phyloP scores from a whole-genome alignment of 2,797 vertebrate species.

The Nyctalus aviator region DNA sequence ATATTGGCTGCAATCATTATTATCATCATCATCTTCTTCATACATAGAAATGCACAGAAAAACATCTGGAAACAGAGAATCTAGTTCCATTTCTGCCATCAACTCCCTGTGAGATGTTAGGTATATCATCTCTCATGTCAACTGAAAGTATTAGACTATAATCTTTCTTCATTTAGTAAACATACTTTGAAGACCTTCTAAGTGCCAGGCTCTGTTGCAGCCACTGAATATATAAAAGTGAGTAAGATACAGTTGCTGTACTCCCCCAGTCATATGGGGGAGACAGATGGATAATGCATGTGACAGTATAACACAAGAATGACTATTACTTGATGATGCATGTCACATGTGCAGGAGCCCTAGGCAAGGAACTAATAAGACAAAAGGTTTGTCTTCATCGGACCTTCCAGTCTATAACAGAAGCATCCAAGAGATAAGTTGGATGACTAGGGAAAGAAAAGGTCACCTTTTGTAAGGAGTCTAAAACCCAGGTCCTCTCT shows the following conservation, averaged over 20 bases:
- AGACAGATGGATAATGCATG: not conserved
- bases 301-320: not conserved
- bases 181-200: not conserved
- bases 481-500: not conserved
- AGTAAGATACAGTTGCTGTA: not conserved
- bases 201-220: not conserved
- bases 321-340: not conserved
- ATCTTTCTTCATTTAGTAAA: not conserved
- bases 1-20: not conserved
- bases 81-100: constrained; percentile 16
- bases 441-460: not conserved
- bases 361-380: not conserved
- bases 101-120: not conserved
- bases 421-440: not conserved
- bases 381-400: not conserved
- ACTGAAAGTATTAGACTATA: not conserved
- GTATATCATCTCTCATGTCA: not conserved
- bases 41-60: not conserved
- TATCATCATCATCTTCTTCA: not conserved
- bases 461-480: not conserved
- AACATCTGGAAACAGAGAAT: not conserved
- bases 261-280: not conserved
- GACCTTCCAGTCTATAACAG: not conserved
- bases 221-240: not conserved
- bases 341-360: not conserved